Conservation (phyloP, 2,113 vertebrate species). For the Tylochromis polylepis region DNA sequence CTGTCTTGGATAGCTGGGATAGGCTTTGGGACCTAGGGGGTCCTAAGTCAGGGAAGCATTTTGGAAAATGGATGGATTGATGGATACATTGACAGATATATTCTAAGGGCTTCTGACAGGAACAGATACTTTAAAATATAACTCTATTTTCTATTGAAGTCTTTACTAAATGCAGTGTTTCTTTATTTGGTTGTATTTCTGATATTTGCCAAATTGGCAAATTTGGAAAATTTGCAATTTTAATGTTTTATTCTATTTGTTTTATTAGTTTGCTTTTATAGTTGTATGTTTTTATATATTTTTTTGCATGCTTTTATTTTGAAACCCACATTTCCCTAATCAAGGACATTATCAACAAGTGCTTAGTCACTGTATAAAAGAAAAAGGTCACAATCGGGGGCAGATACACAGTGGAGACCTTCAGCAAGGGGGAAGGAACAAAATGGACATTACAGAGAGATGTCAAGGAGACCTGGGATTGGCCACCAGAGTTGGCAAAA, state of each 20-base stretch:
- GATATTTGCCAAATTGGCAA: neutral
- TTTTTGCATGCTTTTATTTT: neutral
- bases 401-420: neutral
- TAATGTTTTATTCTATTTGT: neutral
- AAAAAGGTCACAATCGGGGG: neutral
- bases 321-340: neutral
- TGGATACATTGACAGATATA: neutral
- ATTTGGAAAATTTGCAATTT: neutral
- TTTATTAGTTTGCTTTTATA: neutral
- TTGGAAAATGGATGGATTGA: neutral
- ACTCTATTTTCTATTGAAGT: neutral
- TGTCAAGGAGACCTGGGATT: neutral
- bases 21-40: neutral
- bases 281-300: neutral
- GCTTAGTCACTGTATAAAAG: neutral
- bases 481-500: neutral
- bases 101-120: neutral
- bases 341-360: neutral
- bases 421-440: rapidly evolving
- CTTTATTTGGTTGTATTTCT: neutral
- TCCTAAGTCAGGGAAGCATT: neutral
- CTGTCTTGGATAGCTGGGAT: neutral
- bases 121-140: neutral
- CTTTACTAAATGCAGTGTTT: neutral
- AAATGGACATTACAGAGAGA: neutral